phyloP scores from a whole-genome alignment of 1,140 invertebrate genomes.

The Ceratitis capitata region DNA sequence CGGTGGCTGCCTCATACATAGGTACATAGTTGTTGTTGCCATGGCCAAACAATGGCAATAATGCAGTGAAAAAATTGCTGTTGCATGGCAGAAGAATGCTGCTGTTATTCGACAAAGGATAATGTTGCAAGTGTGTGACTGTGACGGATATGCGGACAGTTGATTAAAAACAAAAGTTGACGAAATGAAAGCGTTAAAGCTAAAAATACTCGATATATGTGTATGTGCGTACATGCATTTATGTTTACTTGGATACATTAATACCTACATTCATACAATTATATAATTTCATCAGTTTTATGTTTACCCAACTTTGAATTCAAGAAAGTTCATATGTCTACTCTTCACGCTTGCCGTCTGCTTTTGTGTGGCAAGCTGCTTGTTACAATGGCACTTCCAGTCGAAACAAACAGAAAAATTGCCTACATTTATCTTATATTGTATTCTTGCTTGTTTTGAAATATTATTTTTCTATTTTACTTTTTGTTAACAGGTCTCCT shows the following conservation, averaged over 20 bases:
- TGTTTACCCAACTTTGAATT: no score
- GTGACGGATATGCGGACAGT: not conserved
- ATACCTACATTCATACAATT: not conserved
- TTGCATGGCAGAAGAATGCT: no score
- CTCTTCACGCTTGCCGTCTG: no score
- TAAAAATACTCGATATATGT: not conserved
- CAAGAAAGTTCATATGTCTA: not conserved
- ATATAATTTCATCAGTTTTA: no score
- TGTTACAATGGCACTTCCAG: no score
- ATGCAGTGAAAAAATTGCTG: no score
- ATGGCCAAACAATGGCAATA: no score
- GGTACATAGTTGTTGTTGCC: not conserved
- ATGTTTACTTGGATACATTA: not conserved
- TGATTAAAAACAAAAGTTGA: constrained; percentile 30
- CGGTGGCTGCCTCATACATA: not conserved
- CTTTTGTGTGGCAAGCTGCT: no score
- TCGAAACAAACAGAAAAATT: no score
- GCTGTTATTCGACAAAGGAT: constrained; percentile 11
- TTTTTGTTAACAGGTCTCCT: not conserved
- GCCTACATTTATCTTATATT: no score
- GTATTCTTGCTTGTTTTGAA: not conserved
- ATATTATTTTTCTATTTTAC: not conserved
- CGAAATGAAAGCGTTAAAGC: not conserved
- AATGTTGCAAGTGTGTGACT: not conserved
- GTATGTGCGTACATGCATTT: not conserved